Percentiles rank a stretch among this genome's conserved stretches.
These are phyloP conservation scores for Agrotis puta DNA, from an alignment of 2,888 invertebrate genomes.

Conservation along the genomic window DNA sequence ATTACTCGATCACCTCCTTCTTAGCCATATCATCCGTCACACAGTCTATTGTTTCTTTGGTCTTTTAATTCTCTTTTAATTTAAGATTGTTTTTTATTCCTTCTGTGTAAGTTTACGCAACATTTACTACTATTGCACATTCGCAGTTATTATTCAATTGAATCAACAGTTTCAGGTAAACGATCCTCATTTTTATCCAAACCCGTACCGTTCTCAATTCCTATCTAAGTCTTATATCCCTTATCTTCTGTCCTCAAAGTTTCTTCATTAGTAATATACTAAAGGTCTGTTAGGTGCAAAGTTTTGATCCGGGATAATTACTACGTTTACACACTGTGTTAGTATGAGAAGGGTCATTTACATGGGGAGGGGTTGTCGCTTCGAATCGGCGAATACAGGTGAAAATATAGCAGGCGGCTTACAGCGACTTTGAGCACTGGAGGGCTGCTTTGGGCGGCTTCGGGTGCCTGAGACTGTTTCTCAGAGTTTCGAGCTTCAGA, in stretches of 20 bases:
- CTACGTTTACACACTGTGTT: constrained; percentile 68
- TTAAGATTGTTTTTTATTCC: too few species aligned
- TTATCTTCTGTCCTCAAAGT: constrained; percentile 69
- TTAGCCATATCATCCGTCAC: too few species aligned
- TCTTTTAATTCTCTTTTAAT: too few species aligned
- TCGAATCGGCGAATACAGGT: not conserved
- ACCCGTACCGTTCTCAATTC: constrained; percentile 30
- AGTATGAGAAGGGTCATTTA: constrained; percentile 44
- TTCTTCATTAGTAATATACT: constrained; percentile 76
- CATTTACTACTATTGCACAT: not conserved
- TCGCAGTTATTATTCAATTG: too few species aligned
- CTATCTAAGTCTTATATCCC: constrained; percentile 44
- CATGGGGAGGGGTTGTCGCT: not conserved
- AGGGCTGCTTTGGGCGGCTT: too few species aligned
- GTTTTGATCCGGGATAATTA: constrained; percentile 78
- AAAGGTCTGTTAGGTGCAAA: constrained; percentile 68
- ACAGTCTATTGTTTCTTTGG: too few species aligned
- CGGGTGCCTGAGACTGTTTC: too few species aligned
- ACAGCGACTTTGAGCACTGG: too few species aligned
- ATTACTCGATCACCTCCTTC: too few species aligned
- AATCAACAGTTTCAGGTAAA: too few species aligned
- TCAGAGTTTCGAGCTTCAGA: too few species aligned
- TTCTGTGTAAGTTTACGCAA: not conserved
- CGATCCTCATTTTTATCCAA: constrained; percentile 37
- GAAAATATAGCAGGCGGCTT: too few species aligned